These are phyloP conservation scores for Clarias magur DNA, from an alignment of 2,113 vertebrate species.

Conservation along the genomic window DNA sequence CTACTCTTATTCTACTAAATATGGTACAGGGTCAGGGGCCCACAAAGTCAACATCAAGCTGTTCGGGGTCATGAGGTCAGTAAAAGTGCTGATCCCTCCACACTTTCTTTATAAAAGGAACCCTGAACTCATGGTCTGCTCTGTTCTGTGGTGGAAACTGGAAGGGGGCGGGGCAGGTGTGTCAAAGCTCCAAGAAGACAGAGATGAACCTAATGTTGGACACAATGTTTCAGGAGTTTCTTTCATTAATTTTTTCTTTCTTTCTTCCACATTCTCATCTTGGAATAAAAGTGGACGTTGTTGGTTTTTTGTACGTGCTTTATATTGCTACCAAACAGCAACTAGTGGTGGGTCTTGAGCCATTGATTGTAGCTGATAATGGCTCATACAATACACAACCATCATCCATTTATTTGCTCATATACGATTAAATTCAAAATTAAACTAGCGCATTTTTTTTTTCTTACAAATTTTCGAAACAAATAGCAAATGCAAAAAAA, in stretches of 20 bases:
- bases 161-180: background rate
- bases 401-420: background rate
- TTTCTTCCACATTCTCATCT: background rate
- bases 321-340: background rate
- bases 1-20: slow-evolving; percentile 1
- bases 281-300: background rate
- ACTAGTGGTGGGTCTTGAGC: background rate
- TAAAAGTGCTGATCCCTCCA: slow-evolving; percentile 27
- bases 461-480: background rate
- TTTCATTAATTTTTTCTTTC: no score
- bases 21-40: background rate
- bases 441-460: background rate
- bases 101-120: slow-evolving; percentile 27
- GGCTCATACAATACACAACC: background rate
- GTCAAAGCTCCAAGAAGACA: background rate
- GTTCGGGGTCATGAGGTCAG: slow-evolving; percentile 31
- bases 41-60: slow-evolving; percentile 23
- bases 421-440: background rate
- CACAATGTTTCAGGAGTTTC: background rate
- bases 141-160: background rate
- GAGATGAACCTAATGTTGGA: background rate
- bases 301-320: background rate
- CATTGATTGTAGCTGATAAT: background rate
- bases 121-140: background rate
- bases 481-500: background rate